Evolutionary conservation across 2,888 invertebrate genomes (phyloP), one percentile per base, ranked within the genome.

Genomic region (Drosophila limbata): DNA sequence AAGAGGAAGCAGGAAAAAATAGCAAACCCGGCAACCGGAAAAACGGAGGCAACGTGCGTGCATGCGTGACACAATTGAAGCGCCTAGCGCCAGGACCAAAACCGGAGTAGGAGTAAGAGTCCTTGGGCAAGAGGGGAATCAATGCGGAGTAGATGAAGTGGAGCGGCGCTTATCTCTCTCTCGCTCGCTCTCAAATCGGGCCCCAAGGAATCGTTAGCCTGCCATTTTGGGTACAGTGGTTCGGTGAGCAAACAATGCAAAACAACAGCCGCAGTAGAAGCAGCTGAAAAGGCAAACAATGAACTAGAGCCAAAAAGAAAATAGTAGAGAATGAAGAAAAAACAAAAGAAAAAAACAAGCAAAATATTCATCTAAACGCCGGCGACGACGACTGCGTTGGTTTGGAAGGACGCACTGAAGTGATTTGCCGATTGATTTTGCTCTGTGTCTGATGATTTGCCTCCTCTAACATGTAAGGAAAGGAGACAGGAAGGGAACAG

Each of bases 371-470:
- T 64, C 68, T 72, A 69, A 88, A 71, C 66, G 83, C 65, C 56
- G 81, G 50, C 68, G 72, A 62, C 56, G 63, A 51, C 73, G 67
- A 59, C 73, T 48, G 60, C 52, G 76, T 44, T 57, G 57, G 48
- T 37, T 40, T 42, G 60, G 67, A 71, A 73, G 72, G 81, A 86
- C 81, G 84, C 91, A 90, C 85, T 90, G 83, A 84, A 91, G 90
- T 90, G 90, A 91, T 91, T 90, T 90, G 90, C 81, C 90, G 89
- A 90, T 90, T 90, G 90, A 90, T 90, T 90, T 89, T 91, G 83
- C 78, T 68, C 66, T 63, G 81, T 56, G 39, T 56, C 59, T 64
- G 48, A 72, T 73, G 83, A 79, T 82, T 79, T 76, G 71, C 76
- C 73, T 87, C 40, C 55, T 33, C 55, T 37, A 44, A 40, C 69